Conservation (phyloP, 2,113 vertebrate genomes). For the Silurus asotus region DNA sequence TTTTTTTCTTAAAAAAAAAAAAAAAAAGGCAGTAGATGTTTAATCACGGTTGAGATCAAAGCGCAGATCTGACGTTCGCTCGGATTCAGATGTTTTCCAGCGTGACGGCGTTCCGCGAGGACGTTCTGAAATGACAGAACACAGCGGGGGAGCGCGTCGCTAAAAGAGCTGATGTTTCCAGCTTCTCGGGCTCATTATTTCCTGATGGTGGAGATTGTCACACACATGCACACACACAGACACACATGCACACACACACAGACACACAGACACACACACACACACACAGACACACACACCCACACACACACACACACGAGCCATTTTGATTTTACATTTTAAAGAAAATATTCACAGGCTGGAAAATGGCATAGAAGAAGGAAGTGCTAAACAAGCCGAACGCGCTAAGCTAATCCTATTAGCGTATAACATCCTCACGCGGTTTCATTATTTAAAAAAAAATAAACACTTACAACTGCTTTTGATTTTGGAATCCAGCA, state of each 20-base stretch:
- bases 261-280: too few species aligned
- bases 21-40: constrained; percentile 66
- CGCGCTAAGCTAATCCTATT: background rate
- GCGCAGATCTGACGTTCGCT: constrained; percentile 54
- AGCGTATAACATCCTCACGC: background rate
- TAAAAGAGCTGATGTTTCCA: constrained; percentile 64
- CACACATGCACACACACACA: constrained; percentile 24
- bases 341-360: background rate
- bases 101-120: constrained; percentile 29
- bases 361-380: too few species aligned
- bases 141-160: constrained; percentile 58
- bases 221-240: constrained; percentile 4
- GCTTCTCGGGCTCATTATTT: constrained; percentile 75
- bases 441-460: background rate
- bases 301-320: background rate
- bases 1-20: constrained; percentile 46
- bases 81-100: constrained; percentile 69
- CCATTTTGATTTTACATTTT: background rate
- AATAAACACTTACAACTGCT: background rate
- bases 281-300: constrained; percentile 45
- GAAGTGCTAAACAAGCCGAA: constrained; percentile 7
- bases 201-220: constrained; percentile 68
- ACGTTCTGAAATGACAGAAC: constrained; percentile 70
- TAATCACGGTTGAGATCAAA: constrained; percentile 75
- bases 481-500: background rate